Conservation (phyloP, 2,797 vertebrate genomes). For the Gephyroberyx darwinii region DNA sequence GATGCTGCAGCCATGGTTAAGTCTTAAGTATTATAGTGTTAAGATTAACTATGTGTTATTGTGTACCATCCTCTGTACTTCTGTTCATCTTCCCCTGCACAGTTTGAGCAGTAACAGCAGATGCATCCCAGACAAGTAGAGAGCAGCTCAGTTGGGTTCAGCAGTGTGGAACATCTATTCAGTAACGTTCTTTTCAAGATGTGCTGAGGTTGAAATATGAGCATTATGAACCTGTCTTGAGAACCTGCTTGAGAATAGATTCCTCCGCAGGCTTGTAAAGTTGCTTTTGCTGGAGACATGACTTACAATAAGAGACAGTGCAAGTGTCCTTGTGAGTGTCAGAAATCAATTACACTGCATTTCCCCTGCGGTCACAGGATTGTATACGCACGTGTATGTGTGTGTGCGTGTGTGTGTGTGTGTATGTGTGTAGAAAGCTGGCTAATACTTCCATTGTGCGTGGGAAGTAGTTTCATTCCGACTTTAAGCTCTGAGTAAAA, state of each 20-base stretch:
- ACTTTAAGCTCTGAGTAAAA: slow-evolving; percentile 29
- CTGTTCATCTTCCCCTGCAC: slow-evolving; percentile 37
- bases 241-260: slow-evolving; percentile 65
- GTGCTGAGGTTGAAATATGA: slow-evolving; percentile 72
- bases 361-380: slow-evolving; percentile 47
- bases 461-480: slow-evolving; percentile 40
- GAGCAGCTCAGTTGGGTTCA: slow-evolving; percentile 44
- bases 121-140: slow-evolving; percentile 16
- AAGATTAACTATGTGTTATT: slow-evolving; percentile 47
- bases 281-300: slow-evolving; percentile 66
- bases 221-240: slow-evolving; percentile 73
- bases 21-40: no score
- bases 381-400: slow-evolving; percentile 25
- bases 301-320: slow-evolving; percentile 66
- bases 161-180: slow-evolving; percentile 63
- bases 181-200: slow-evolving; percentile 65
- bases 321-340: slow-evolving; percentile 70
- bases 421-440: background rate
- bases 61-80: slow-evolving; percentile 8
- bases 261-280: slow-evolving; percentile 71
- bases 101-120: slow-evolving; percentile 37
- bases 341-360: slow-evolving; percentile 70
- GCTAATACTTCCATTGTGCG: slow-evolving; percentile 36
- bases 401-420: background rate
- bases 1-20: slow-evolving; percentile 13